Base-by-base conservation (phyloP, 37 sponge, comb jelly and placozoan species). In the Beroe ovata region DNA sequence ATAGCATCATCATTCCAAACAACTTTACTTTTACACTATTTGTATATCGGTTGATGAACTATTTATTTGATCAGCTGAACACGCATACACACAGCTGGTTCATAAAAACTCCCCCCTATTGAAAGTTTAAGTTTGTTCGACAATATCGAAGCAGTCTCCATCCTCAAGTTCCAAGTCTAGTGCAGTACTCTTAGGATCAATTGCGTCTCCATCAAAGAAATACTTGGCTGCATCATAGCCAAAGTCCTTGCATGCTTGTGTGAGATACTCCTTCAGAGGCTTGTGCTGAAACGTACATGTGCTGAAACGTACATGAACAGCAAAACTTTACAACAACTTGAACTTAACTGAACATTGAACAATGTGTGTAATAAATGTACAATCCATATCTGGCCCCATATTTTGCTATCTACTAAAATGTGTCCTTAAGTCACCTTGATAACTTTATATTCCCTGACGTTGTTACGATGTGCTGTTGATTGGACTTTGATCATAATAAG, bases 141-240 rank as follows among this genome's bases (percentile, higher is more conserved):
- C 42, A 40, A 77, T 77, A 23, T 77, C 84, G n/a, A 77, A 40
- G 38, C 84, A 77, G 33, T 77, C 84, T 14, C 47, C 84, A 38
- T 77, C 84, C 38, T 77, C 84, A 4, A 77, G 23, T 19, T 77
- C 84, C 23, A 77, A 54, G 8, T 77, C 84, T 1, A 39, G 19
- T 0, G 84, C 54, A 11, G 84, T 77, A 6, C 41, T 77, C 54
- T 29, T 39, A 28, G 84, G 84, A 25, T 41, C 54, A 20, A 77
- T 23, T n/a, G 84, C 1, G 42, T 77, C 84, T 25, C 84, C 84
- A 40, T 77, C 84, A 36, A 77, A 77, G 23, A 39, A 23, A 20
- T 26, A 77, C 33, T 77, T 39, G 1, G 84, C 84, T 42, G 84
- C 84, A n/a, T 42, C 47, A 36, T 77, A 77, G 8, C 84, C 84